Percentiles rank a stretch among this genome's conserved stretches.
These are phyloP conservation scores for Hemistola chrysoprasaria DNA, from an alignment of 2,888 invertebrate genomes.

Conservation along the genomic window DNA sequence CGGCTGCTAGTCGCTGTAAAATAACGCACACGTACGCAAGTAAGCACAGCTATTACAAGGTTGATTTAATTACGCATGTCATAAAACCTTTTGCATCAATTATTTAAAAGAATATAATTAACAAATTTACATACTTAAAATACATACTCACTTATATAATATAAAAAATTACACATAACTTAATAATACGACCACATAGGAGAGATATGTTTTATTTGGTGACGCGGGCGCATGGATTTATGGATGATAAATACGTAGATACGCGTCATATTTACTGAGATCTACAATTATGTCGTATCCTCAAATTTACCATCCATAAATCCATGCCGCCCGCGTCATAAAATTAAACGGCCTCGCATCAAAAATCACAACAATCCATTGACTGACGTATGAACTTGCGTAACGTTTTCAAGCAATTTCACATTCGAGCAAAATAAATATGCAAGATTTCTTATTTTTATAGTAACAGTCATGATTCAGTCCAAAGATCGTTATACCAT, in stretches of 20 bases:
- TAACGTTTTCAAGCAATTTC: slow-evolving; percentile 16
- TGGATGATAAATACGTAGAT: slow-evolving; percentile 10
- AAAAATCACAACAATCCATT: slow-evolving; percentile 8
- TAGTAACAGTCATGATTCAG: slow-evolving; percentile 3
- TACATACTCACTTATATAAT: too few species aligned
- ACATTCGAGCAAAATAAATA: neutral
- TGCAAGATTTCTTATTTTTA: slow-evolving; percentile 3
- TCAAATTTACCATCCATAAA: too few species aligned
- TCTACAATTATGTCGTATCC: slow-evolving; percentile 35
- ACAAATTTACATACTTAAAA: too few species aligned
- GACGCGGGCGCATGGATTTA: slow-evolving; percentile 15
- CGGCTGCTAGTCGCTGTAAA: slow-evolving; percentile 15
- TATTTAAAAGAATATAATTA: slow-evolving; percentile 12
- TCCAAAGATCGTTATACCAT: neutral
- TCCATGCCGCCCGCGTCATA: too few species aligned
- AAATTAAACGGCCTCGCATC: too few species aligned
- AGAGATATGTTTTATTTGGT: slow-evolving; percentile 19
- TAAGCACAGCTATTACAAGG: slow-evolving; percentile 17
- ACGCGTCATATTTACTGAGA: slow-evolving; percentile 32
- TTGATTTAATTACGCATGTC: slow-evolving; percentile 25
- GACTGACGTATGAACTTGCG: slow-evolving; percentile 31
- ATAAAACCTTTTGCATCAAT: slow-evolving; percentile 33
- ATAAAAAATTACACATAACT: too few species aligned
- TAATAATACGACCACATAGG: too few species aligned
- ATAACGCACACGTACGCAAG: slow-evolving; percentile 15